phyloP scores from a whole-genome alignment of 2,888 invertebrate species.

The Apantesis nais region DNA sequence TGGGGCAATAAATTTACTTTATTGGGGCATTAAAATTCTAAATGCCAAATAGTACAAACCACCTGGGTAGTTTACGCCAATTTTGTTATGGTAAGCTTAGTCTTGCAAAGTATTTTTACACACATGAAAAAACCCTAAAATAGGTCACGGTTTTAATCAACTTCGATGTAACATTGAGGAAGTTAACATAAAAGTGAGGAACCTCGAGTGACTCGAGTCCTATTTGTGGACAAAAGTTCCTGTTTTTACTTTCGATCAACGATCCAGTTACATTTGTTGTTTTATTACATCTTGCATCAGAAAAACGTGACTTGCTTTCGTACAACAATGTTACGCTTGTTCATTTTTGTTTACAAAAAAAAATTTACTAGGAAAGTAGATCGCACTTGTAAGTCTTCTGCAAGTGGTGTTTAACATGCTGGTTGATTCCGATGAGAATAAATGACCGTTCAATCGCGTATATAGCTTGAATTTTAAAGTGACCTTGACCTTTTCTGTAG shows the following conservation, averaged over 20 bases:
- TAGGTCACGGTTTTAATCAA: constrained; percentile 36
- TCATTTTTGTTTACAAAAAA: not conserved
- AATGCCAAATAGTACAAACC: not conserved
- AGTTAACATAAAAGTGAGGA: constrained; percentile 32
- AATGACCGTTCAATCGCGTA: not conserved
- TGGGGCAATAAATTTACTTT: too few relatives aligned
- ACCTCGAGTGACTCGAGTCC: constrained; percentile 18
- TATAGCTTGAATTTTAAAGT: not conserved
- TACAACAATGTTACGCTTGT: not conserved
- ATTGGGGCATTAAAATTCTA: not conserved
- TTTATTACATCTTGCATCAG: constrained; percentile 1
- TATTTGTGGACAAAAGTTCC: constrained; percentile 23
- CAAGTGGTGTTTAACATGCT: not conserved
- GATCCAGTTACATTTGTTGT: constrained; percentile 24
- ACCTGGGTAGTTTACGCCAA: not conserved
- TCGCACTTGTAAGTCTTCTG: not conserved
- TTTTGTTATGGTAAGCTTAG: not conserved
- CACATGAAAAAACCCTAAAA: constrained; percentile 7
- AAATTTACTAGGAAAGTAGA: not conserved
- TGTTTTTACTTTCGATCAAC: constrained; percentile 38
- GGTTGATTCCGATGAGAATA: not conserved
- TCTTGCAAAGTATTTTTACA: not conserved
- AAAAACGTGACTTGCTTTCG: constrained; percentile 13
- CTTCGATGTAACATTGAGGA: constrained; percentile 35
- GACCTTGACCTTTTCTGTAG: not conserved